phyloP scores from a whole-genome alignment of 1,140 invertebrate species.

The Cardiocondyla obscurior region DNA sequence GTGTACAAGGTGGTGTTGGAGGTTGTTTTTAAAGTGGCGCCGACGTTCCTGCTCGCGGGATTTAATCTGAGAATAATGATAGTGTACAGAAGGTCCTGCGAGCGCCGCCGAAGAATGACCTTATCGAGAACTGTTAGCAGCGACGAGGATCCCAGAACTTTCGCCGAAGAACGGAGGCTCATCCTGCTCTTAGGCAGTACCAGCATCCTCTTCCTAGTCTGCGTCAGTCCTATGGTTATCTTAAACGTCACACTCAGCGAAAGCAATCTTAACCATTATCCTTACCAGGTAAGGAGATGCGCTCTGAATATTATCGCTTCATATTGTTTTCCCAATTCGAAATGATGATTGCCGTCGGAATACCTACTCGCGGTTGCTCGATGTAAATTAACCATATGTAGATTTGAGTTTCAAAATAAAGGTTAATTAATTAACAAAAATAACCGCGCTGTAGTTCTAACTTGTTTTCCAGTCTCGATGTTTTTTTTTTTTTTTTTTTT shows the following conservation, averaged over 20 bases:
- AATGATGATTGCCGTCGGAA: neutral
- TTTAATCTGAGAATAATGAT: constrained; percentile 89
- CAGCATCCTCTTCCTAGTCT: constrained; percentile 89
- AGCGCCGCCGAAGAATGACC: constrained; percentile 87
- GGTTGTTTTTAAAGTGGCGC: constrained; percentile 87
- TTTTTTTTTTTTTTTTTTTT: neutral
- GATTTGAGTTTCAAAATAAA: neutral
- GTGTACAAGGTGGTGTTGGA: constrained; percentile 88
- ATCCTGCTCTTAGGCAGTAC: constrained; percentile 89
- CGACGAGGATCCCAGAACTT: constrained; percentile 87
- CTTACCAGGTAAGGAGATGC: constrained; percentile 85
- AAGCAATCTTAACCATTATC: constrained; percentile 85
- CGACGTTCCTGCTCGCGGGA: constrained; percentile 87
- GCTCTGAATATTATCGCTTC: neutral
- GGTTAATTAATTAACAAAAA: constrained; percentile 5
- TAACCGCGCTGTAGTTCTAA: neutral
- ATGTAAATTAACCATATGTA: neutral
- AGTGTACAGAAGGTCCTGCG: constrained; percentile 87
- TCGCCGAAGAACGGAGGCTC: constrained; percentile 89
- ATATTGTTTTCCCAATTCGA: neutral
- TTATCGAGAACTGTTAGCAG: constrained; percentile 84
- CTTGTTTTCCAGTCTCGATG: neutral
- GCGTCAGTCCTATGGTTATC: constrained; percentile 91
- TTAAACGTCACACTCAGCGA: constrained; percentile 88
- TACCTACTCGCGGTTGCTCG: neutral